Percentiles rank a stretch among this genome's conserved stretches.
These are phyloP conservation scores for Drosophila bocqueti DNA, from an alignment of 1,140 invertebrate genomes.

Conservation along the genomic window DNA sequence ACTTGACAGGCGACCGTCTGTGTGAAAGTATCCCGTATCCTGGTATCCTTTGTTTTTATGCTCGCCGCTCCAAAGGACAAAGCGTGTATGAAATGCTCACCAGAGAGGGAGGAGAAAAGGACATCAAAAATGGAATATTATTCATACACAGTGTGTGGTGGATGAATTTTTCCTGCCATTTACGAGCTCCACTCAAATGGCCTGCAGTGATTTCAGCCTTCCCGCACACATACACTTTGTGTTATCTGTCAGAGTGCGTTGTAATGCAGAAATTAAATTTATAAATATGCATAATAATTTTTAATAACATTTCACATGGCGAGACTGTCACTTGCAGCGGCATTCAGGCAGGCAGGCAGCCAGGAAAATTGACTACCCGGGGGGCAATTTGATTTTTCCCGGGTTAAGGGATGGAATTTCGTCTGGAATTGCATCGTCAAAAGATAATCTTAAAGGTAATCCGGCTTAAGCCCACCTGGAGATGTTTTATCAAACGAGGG, in stretches of 20 bases:
- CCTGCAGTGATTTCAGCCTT: slow-evolving; percentile 69
- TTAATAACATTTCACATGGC: slow-evolving; percentile 68
- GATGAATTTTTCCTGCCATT: slow-evolving; percentile 50
- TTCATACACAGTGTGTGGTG: slow-evolving; percentile 41
- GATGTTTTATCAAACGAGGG: not conserved
- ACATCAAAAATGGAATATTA: slow-evolving; percentile 49
- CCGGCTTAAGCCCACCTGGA: not conserved
- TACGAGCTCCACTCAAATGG: slow-evolving; percentile 51
- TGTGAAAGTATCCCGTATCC: slow-evolving; percentile 48
- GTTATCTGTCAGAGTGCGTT: slow-evolving; percentile 43
- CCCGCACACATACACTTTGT: slow-evolving; percentile 31
- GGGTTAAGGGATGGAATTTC: slow-evolving; percentile 17
- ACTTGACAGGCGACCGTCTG: slow-evolving; percentile 50
- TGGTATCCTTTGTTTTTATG: slow-evolving; percentile 37
- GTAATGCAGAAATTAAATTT: slow-evolving; percentile 77
- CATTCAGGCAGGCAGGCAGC: not conserved
- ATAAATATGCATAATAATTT: slow-evolving; percentile 76
- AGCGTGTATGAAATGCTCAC: slow-evolving; percentile 49
- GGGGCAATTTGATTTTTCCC: slow-evolving; percentile 32
- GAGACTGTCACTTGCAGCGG: slow-evolving; percentile 42
- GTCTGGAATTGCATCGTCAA: not conserved
- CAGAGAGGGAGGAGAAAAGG: slow-evolving; percentile 1
- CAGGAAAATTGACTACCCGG: slow-evolving; percentile 34
- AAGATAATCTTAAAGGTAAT: slow-evolving; percentile 5
- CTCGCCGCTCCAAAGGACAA: slow-evolving; percentile 46